phyloP scores from a whole-genome alignment of 2,797 vertebrate genomes.

The Xenopus petersii region DNA sequence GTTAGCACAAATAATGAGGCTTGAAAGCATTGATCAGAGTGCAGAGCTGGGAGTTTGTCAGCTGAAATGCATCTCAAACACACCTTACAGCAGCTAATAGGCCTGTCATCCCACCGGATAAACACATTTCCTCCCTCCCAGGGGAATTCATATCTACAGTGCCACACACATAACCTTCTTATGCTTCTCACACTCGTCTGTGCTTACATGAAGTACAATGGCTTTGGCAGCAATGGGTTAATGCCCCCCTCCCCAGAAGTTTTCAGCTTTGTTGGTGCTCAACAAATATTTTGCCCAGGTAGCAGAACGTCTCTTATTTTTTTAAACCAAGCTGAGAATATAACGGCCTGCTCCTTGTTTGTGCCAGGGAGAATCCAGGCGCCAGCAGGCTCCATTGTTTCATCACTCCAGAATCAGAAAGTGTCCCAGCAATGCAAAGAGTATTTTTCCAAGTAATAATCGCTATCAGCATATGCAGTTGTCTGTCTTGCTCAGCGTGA shows the following conservation, averaged over 20 bases:
- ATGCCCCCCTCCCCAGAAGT: background rate
- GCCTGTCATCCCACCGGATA: constrained; percentile 42
- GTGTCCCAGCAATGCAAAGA: constrained; percentile 11
- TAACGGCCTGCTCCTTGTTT: constrained; percentile 30
- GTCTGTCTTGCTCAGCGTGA: constrained; percentile 6
- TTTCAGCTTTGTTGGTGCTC: constrained; percentile 19
- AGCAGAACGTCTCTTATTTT: constrained; percentile 24
- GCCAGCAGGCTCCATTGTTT: constrained; percentile 35
- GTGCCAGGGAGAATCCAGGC: constrained; percentile 21
- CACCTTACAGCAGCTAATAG: constrained; percentile 39
- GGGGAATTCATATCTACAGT: constrained; percentile 12
- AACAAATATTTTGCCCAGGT: constrained; percentile 28
- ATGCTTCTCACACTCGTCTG: background rate
- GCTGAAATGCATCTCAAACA: constrained; percentile 46
- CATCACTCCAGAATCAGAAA: constrained; percentile 7
- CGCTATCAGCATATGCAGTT: background rate
- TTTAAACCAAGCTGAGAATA: constrained; percentile 29
- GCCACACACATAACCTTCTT: constrained; percentile 18
- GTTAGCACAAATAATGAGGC: constrained; percentile 48
- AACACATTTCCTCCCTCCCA: constrained; percentile 23
- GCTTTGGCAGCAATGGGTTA: constrained; percentile 15
- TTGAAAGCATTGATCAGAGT: constrained; percentile 49
- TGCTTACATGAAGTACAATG: background rate
- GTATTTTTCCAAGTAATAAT: constrained; percentile 17
- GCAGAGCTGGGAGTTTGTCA: constrained; percentile 41